These are phyloP conservation scores for Drosophila tanythrix DNA, from an alignment of 2,888 invertebrate genomes.

Conservation along the genomic window DNA sequence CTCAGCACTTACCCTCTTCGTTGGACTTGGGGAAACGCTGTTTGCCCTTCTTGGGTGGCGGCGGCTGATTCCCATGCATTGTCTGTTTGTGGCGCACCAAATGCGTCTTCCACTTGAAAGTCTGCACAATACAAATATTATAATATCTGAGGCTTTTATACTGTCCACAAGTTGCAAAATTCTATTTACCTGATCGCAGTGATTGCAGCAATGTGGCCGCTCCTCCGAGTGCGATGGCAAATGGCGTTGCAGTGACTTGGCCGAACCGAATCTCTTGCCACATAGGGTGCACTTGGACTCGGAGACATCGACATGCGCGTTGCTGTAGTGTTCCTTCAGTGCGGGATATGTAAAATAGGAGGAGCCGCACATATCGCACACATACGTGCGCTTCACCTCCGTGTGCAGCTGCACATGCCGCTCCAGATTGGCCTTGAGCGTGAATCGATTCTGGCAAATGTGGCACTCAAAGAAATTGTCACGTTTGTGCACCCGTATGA, in stretches of 20 bases:
- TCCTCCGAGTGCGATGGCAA: slow-evolving; percentile 85
- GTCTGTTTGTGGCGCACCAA: slow-evolving; percentile 84
- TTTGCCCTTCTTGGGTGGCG: slow-evolving; percentile 83
- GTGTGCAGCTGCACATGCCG: slow-evolving; percentile 85
- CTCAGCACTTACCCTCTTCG: slow-evolving; percentile 80
- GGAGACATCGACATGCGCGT: slow-evolving; percentile 84
- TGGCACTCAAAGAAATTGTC: slow-evolving; percentile 85
- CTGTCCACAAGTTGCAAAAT: not conserved
- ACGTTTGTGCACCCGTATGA: slow-evolving; percentile 84
- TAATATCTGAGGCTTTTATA: not conserved
- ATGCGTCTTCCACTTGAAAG: slow-evolving; percentile 85
- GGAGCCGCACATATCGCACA: slow-evolving; percentile 84
- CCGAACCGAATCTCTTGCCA: slow-evolving; percentile 84
- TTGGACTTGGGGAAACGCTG: slow-evolving; percentile 82
- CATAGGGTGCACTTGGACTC: slow-evolving; percentile 84
- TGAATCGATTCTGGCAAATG: slow-evolving; percentile 85
- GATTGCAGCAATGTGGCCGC: slow-evolving; percentile 84
- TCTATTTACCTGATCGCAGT: slow-evolving; percentile 83
- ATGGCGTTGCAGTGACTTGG: slow-evolving; percentile 84
- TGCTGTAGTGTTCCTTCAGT: slow-evolving; percentile 84
- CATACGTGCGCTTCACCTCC: slow-evolving; percentile 84
- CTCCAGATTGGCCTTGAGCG: slow-evolving; percentile 84
- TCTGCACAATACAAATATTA: slow-evolving; percentile 55
- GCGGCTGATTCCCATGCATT: slow-evolving; percentile 83
- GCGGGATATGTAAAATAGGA: slow-evolving; percentile 85